Conservation (phyloP, 2,888 invertebrate genomes). For the Amphiduros pacificus region DNA sequence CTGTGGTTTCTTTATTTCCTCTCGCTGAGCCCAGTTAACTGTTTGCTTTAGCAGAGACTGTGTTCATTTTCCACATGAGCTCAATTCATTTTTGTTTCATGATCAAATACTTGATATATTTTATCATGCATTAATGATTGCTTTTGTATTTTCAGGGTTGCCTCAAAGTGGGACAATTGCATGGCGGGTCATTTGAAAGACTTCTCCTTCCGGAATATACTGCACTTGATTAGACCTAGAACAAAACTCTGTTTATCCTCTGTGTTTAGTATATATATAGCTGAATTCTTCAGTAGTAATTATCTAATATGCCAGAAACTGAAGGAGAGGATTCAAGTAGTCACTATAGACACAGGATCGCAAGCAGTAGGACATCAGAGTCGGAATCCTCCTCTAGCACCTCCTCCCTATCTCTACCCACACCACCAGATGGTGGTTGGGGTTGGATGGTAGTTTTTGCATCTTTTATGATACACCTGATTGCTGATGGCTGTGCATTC, state of each 20-base stretch:
- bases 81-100: too few species aligned
- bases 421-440: conserved; percentile 80
- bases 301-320: conserved; percentile 33
- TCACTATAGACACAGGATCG: background rate
- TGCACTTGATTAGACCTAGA: conserved; percentile 46
- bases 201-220: conserved; percentile 21
- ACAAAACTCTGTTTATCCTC: conserved; percentile 45
- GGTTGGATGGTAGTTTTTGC: conserved; percentile 90
- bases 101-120: too few species aligned
- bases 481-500: conserved; percentile 91
- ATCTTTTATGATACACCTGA: conserved; percentile 87
- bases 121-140: too few species aligned
- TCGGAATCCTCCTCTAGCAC: background rate
- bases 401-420: conserved; percentile 6
- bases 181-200: conserved; percentile 8
- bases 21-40: too few species aligned
- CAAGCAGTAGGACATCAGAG: background rate
- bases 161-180: conserved; percentile 10
- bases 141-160: conserved; percentile 12
- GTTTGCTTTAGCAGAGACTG: too few species aligned
- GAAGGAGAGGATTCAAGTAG: conserved; percentile 5
- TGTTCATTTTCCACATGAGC: too few species aligned
- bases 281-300: conserved; percentile 47
- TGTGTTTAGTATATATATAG: conserved; percentile 43
- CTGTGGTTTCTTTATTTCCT: too few species aligned